Evolutionary conservation across 2,113 vertebrate species (phyloP), one percentile per base, ranked within the genome.

Genomic region (Megaleporinus macrocephalus): DNA sequence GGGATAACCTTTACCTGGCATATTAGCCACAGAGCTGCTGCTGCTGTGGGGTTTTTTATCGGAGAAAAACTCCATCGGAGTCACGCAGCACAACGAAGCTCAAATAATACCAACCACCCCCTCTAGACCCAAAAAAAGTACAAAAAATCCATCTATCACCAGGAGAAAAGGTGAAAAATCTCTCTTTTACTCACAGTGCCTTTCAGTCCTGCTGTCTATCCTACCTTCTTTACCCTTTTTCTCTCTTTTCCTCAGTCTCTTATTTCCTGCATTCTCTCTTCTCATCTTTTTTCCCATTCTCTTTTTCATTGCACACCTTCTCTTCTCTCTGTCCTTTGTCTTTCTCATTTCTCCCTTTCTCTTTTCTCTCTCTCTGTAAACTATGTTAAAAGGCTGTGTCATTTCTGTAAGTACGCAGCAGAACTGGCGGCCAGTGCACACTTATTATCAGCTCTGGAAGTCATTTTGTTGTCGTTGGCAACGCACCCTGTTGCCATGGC

Each of bases 1-100:
- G 76, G 57, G 74, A 83, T 81, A 81, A 81, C 79, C 79, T 81
- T 81, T 81, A 73, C 79, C 79, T 74, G 65, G 27, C 49, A 65
- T 18, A 55, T 78, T 80, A 41, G 51, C 68, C 36, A 24, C 61
- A 27, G 44, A 74, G 70, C 55, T 73, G n/a, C 27, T 36, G 44
- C 49, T 33, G 79, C 79, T 65, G 22, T 29, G 44, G 68, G 20
- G 24, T 47, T 63, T 80, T 41, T 27, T 36, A n/a, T 73, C 29
- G 70, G 3, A 29, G 57, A 73, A 73, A 80, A 73, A 73, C 22
- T 72, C 53, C 22, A 22, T 22, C 49, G 41, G 49, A 79, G 51
- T 55, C 77, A 68, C n/a, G 77, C 66, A 79, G 15, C 66, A 78
- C 11, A 61, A 57, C 57, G 57, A n/a, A 61, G 57, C 63, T 66